phyloP scores from a whole-genome alignment of 35 echinoderm and acorn worm genomes.

The Ophioderma brevispina region DNA sequence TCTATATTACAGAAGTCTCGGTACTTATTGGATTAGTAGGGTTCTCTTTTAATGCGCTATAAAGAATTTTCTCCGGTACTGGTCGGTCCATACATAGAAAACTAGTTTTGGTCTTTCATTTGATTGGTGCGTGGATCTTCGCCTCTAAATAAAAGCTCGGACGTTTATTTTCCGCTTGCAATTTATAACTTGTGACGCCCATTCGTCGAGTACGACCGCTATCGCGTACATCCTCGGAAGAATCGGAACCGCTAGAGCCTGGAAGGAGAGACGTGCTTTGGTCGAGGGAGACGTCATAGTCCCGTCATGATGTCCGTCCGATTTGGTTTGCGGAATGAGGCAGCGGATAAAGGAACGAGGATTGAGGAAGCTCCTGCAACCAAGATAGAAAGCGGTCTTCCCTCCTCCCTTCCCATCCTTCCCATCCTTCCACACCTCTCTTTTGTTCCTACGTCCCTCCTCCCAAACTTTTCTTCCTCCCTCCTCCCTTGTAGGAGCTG shows the following conservation, averaged over 20 bases:
- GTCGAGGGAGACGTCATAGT: conserved; percentile 24
- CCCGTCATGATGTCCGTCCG: not conserved
- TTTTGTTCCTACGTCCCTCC: too few relatives aligned
- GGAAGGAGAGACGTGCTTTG: not conserved
- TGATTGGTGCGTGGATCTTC: not conserved
- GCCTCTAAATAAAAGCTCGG: not conserved
- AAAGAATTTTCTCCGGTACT: not conserved
- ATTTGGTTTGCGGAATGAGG: conserved; percentile 32
- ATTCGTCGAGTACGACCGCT: not conserved
- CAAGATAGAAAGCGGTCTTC: too few relatives aligned
- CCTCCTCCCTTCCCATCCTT: too few relatives aligned
- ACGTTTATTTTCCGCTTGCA: not conserved
- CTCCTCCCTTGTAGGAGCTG: too few relatives aligned
- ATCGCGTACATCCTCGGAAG: not conserved
- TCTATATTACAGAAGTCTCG: too few relatives aligned
- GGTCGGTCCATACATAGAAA: conserved; percentile 2
- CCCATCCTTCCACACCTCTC: too few relatives aligned
- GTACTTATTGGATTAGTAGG: too few relatives aligned
- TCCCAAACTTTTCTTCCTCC: too few relatives aligned
- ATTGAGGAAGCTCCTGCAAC: conserved; percentile 78
- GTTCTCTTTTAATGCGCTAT: not conserved
- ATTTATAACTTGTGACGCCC: not conserved
- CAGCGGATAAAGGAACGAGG: conserved; percentile 84
- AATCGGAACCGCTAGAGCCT: not conserved
- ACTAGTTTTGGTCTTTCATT: not conserved